Base-by-base conservation (phyloP, 2,888 invertebrate genomes). In the Lepeophtheirus nordmannii region DNA sequence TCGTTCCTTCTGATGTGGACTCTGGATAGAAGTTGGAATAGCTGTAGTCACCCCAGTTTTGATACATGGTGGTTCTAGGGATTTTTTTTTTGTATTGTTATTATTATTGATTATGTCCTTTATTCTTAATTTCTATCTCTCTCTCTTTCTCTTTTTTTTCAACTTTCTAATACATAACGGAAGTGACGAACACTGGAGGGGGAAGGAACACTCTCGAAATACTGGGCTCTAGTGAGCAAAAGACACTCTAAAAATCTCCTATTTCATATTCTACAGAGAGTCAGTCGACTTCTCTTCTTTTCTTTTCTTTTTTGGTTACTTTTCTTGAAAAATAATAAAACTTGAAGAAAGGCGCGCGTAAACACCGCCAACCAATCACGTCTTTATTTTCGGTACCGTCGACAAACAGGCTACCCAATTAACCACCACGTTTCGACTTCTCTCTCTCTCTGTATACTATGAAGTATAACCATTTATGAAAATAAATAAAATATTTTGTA, bases 301-400 rank as follows among this genome's bases (percentile, higher is more conserved):
- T 46, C 53, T 46, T 46, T n/a, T n/a, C n/a, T n/a, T n/a, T n/a
- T 17, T 46, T 46, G 53, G n/a, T 46, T 46, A n/a, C 53, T 46
- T 46, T 5, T 46, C 53, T 46, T 46, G 53, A 46, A 17, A 46
- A 46, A 17, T 8, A 17, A 46, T 5, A 17, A 17, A 46, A 17
- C n/a, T 14, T n/a, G 53, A 46, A 46, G 53, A 46, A 46, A 46
- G 3, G 53, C 53, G 53, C 53, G 53, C 53, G 53, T n/a, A 14
- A 46, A 46, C 53, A 46, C 53, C 53, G 53, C 17, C 53, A 46
- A 17, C 53, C 53, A 46, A 46, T 46, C 14, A 46, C 2, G 17
- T n/a, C 17, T 30, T 30, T 30, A 30, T 17, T 17, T 17, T 46
- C 53, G 53, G 17, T 17, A 46, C 53, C 53, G 53, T 46, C 53